phyloP scores from a whole-genome alignment of 2,797 vertebrate genomes.

The Alcedo atthis region DNA sequence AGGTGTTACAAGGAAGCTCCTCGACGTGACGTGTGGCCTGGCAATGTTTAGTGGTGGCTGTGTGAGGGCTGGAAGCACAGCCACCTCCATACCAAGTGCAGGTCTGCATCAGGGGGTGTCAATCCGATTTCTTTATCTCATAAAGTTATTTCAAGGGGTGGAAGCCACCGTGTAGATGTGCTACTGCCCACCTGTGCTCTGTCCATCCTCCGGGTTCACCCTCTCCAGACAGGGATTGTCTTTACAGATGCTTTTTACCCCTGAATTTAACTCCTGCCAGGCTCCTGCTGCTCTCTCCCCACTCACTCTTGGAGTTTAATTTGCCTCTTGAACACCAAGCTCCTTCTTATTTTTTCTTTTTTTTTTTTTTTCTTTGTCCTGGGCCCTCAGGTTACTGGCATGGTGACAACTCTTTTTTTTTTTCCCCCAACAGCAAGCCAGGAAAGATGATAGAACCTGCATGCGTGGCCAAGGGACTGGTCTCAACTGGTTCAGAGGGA shows the following conservation, averaged over 20 bases:
- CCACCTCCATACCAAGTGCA: neutral
- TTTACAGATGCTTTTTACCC: slow-evolving; percentile 25
- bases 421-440: slow-evolving; percentile 78
- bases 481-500: slow-evolving; percentile 85
- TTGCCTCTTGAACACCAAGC: slow-evolving; percentile 51
- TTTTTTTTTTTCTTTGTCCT: slow-evolving; percentile 40
- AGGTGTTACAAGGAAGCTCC: fast-evolving
- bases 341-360: neutral
- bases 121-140: neutral
- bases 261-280: slow-evolving; percentile 18
- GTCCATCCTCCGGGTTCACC: neutral
- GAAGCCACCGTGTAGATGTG: neutral
- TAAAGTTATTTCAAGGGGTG: neutral
- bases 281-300: neutral
- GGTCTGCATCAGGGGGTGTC: neutral
- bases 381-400: slow-evolving; percentile 84
- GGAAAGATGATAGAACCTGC: slow-evolving; percentile 82
- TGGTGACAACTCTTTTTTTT: slow-evolving; percentile 77
- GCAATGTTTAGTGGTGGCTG: neutral
- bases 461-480: slow-evolving; percentile 88
- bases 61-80: neutral
- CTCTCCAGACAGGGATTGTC: neutral
- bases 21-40: fast-evolving
- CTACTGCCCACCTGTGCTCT: fast-evolving
- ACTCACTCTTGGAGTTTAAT: slow-evolving; percentile 27